Evolutionary conservation across 2,113 vertebrate genomes (phyloP).

Genomic region (Panthera tigris): DNA sequence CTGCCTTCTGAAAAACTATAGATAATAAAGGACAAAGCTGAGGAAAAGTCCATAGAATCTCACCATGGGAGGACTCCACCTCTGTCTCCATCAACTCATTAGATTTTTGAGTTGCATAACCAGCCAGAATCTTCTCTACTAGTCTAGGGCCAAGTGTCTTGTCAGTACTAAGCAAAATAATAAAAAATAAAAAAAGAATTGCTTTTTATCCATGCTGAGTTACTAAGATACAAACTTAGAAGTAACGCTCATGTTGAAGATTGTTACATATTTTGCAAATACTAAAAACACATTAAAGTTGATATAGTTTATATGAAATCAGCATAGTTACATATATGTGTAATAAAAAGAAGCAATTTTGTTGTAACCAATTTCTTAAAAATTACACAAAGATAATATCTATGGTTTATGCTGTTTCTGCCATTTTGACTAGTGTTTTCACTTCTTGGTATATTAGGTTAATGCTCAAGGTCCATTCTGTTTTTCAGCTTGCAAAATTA

Average conservation of each 20-base stretch:
- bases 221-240: slow-evolving; percentile 20
- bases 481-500: slow-evolving; percentile 56
- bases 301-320: slow-evolving; percentile 33
- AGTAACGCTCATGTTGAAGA: slow-evolving; percentile 20
- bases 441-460: slow-evolving; percentile 64
- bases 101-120: slow-evolving; percentile 1
- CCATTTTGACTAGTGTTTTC: slow-evolving; percentile 52
- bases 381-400: slow-evolving; percentile 33
- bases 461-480: slow-evolving; percentile 54
- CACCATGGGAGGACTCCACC: slow-evolving; percentile 44
- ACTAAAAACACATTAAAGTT: slow-evolving; percentile 56
- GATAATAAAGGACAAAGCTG: slow-evolving; percentile 25
- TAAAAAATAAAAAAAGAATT: neutral
- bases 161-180: neutral
- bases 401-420: slow-evolving; percentile 51
- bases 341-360: slow-evolving; percentile 64
- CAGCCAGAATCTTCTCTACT: neutral
- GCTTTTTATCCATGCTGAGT: neutral
- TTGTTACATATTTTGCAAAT: slow-evolving; percentile 27
- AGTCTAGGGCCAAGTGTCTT: neutral
- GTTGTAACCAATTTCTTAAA: slow-evolving; percentile 39
- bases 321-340: slow-evolving; percentile 25
- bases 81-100: slow-evolving; percentile 35
- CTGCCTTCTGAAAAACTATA: slow-evolving; percentile 28
- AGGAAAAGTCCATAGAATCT: slow-evolving; percentile 43